phyloP scores from a whole-genome alignment of 2,113 vertebrate species.

The Microtus ochrogaster region DNA sequence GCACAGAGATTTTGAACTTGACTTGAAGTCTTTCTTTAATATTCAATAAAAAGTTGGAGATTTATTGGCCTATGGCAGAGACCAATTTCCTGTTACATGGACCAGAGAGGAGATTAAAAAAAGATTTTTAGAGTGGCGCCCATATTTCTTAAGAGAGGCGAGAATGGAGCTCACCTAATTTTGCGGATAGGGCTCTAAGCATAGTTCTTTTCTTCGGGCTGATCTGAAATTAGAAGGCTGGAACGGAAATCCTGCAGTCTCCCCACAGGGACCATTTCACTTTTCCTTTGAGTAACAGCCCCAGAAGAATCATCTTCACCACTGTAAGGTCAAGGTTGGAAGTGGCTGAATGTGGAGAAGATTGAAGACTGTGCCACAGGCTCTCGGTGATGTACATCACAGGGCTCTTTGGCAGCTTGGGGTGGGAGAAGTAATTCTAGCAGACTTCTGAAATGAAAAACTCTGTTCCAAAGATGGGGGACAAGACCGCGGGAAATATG shows the following conservation, averaged over 20 bases:
- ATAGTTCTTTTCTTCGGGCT: conserved; percentile 58
- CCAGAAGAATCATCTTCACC: conserved; percentile 66
- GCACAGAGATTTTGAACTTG: conserved; percentile 72
- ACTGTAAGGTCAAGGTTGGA: conserved; percentile 65
- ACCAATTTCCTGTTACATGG: conserved; percentile 71
- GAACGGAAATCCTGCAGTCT: conserved; percentile 63
- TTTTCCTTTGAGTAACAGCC: conserved; percentile 74
- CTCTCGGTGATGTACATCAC: conserved; percentile 11
- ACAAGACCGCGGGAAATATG: neutral
- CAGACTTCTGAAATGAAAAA: conserved; percentile 36
- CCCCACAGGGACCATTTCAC: conserved; percentile 59
- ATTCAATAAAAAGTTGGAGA: conserved; percentile 69
- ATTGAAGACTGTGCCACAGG: conserved; percentile 50
- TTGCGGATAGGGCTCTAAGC: conserved; percentile 20
- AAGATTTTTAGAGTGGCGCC: conserved; percentile 58
- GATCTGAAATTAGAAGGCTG: conserved; percentile 75
- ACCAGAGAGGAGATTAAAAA: conserved; percentile 71
- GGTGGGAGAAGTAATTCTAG: conserved; percentile 3
- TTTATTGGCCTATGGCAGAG: conserved; percentile 58
- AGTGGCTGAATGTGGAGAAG: conserved; percentile 70
- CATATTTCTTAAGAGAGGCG: conserved; percentile 72
- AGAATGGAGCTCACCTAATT: conserved; percentile 67
- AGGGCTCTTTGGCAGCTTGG: neutral
- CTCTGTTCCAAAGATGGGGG: neutral
- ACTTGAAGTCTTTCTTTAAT: conserved; percentile 70